These are phyloP conservation scores for Eristalis tenax DNA, from an alignment of 2,888 invertebrate genomes.

Conservation along the genomic window DNA sequence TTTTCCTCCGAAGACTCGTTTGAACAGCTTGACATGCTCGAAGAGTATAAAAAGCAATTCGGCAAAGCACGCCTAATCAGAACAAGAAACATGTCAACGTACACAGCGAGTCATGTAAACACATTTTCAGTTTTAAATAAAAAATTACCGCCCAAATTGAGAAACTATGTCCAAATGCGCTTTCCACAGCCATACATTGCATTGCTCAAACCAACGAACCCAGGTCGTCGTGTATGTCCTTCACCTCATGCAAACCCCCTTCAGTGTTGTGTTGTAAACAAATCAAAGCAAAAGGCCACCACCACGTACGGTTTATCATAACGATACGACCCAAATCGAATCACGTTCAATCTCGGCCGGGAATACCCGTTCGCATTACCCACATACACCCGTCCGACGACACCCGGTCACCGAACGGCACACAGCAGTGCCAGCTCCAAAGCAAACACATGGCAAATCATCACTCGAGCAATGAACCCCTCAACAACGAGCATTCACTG, in stretches of 20 bases:
- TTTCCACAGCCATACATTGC: too few species aligned
- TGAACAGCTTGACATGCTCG: too few species aligned
- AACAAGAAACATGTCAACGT: too few species aligned
- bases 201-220: too few species aligned
- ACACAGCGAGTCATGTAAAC: too few species aligned
- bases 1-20: too few species aligned
- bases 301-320: neutral
- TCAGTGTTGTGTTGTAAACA: neutral
- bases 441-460: conserved; percentile 46
- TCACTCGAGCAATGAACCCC: conserved; percentile 58
- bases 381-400: neutral
- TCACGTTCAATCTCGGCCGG: conserved; percentile 15
- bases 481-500: conserved; percentile 24
- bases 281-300: neutral
- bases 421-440: conserved; percentile 17
- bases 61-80: too few species aligned
- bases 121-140: too few species aligned
- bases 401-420: conserved; percentile 4
- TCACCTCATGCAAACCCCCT: neutral
- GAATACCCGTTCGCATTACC: neutral
- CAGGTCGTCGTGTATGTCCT: too few species aligned
- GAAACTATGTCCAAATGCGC: too few species aligned
- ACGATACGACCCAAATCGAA: conserved; percentile 7
- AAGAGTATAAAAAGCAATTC: too few species aligned
- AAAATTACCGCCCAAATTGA: too few species aligned